These are phyloP conservation scores for Xenops minutus DNA, from an alignment of 2,797 vertebrate genomes.

Conservation along the genomic window DNA sequence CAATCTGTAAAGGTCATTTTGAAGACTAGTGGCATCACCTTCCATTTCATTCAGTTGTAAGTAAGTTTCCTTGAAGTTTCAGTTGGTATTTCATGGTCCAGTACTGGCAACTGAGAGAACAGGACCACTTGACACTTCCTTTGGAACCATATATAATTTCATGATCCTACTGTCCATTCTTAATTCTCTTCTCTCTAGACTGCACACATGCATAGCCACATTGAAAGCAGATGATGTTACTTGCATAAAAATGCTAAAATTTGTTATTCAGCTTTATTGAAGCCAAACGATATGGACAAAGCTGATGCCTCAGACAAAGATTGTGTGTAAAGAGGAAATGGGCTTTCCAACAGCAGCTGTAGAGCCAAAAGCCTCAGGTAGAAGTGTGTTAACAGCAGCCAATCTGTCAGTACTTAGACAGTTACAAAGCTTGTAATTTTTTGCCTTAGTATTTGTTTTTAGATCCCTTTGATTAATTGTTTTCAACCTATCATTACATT, in stretches of 20 bases:
- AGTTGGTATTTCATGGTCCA: neutral
- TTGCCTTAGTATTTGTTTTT: neutral
- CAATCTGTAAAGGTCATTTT: neutral
- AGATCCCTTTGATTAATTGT: neutral
- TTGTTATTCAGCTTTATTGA: neutral
- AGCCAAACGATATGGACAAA: neutral
- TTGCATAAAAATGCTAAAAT: neutral
- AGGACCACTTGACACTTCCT: neutral
- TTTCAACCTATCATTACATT: neutral
- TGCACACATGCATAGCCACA: neutral
- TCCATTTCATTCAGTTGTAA: neutral
- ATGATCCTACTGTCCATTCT: neutral
- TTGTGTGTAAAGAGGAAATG: neutral
- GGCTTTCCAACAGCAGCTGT: neutral
- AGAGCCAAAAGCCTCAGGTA: neutral
- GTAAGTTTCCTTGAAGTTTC: neutral
- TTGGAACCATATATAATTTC: neutral
- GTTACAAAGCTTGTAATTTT: neutral
- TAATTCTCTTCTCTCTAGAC: neutral
- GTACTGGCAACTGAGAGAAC: neutral
- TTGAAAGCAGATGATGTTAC: neutral
- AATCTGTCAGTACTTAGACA: neutral
- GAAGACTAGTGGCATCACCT: neutral
- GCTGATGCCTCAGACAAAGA: neutral
- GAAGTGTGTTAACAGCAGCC: neutral